Percentiles rank a stretch among this genome's conserved stretches.
Conservation (phyloP, 2,113 vertebrate species). For the Cyprinodon brontotheroides region DNA sequence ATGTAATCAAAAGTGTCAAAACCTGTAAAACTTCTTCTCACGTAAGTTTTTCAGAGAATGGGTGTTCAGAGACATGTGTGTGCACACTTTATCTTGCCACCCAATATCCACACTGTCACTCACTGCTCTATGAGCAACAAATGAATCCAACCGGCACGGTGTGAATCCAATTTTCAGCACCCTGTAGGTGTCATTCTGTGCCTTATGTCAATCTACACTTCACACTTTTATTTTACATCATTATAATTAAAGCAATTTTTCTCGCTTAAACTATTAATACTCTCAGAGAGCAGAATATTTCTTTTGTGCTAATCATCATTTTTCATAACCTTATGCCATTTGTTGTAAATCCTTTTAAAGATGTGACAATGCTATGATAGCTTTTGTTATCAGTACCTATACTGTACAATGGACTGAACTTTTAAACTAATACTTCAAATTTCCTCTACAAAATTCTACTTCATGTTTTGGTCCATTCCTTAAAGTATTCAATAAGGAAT, state of each 20-base stretch:
- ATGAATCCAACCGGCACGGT: slow-evolving; percentile 59
- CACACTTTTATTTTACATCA: slow-evolving; percentile 46
- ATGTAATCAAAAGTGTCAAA: slow-evolving; percentile 74
- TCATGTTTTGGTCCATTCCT: too few species aligned
- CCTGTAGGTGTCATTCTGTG: slow-evolving; percentile 56
- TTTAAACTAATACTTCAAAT: slow-evolving; percentile 4
- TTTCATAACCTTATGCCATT: neutral
- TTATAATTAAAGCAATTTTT: slow-evolving; percentile 46
- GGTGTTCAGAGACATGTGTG: slow-evolving; percentile 1
- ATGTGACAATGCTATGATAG: neutral
- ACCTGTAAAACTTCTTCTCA: slow-evolving; percentile 58
- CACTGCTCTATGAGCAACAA: slow-evolving; percentile 61
- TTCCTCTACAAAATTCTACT: too few species aligned
- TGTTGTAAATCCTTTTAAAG: neutral
- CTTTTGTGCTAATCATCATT: neutral
- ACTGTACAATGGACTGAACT: neutral
- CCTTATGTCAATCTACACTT: slow-evolving; percentile 52
- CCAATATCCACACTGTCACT: slow-evolving; percentile 48
- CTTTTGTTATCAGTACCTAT: too few species aligned
- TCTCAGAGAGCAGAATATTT: neutral
- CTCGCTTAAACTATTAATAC: slow-evolving; percentile 23
- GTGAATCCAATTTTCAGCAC: slow-evolving; percentile 72
- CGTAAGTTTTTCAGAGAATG: slow-evolving; percentile 13
- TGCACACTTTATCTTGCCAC: slow-evolving; percentile 39
- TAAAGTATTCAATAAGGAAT: too few species aligned